These are phyloP conservation scores for Parus major DNA, from an alignment of 2,113 vertebrate genomes.

Conservation along the genomic window DNA sequence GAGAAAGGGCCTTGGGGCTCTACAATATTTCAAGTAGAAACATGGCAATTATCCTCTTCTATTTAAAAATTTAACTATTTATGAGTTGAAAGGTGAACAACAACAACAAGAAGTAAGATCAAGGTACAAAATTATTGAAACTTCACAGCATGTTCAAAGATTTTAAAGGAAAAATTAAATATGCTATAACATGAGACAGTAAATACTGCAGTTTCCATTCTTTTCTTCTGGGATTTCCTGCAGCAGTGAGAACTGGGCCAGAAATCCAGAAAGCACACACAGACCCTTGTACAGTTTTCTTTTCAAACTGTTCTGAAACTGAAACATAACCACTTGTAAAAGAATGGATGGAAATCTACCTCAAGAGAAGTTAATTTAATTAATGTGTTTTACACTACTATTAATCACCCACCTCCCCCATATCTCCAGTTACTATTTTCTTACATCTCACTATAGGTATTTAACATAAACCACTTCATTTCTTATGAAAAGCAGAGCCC, in stretches of 20 bases:
- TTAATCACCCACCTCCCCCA: slow-evolving; percentile 9
- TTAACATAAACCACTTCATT: neutral
- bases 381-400: neutral
- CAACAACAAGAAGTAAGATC: neutral
- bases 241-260: slow-evolving; percentile 25
- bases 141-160: neutral
- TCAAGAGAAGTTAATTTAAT: neutral
- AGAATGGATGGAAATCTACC: neutral
- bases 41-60: slow-evolving; percentile 12
- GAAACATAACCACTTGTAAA: neutral
- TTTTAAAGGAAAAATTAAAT: neutral
- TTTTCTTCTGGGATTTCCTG: slow-evolving; percentile 29
- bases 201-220: slow-evolving; percentile 22
- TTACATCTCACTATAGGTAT: neutral
- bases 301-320: neutral
- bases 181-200: neutral
- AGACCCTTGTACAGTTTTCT: neutral
- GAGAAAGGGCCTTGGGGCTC: slow-evolving; percentile 12
- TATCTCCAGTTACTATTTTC: neutral
- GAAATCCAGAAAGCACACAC: slow-evolving; percentile 48
- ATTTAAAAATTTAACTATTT: slow-evolving; percentile 3
- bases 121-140: neutral
- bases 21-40: slow-evolving; percentile 27
- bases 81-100: neutral
- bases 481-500: neutral